Evolutionary conservation across 2,888 invertebrate species (phyloP).

Genomic region (Athripsodes cinereus): DNA sequence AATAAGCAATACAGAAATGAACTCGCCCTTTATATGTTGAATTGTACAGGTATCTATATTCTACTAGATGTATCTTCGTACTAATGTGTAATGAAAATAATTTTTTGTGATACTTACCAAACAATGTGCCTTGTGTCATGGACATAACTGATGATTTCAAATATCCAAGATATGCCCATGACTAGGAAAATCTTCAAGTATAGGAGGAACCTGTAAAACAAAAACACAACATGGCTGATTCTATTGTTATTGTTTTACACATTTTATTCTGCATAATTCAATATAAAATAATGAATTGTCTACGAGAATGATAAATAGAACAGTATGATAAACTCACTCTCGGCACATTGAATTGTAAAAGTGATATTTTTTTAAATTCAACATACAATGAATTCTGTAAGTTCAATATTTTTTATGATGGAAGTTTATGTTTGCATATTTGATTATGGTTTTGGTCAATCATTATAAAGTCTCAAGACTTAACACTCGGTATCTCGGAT

Average conservation of each 20-base stretch:
- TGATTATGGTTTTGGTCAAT: not conserved
- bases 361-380: not conserved
- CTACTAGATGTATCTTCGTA: too few species aligned
- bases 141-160: slow-evolving; percentile 55
- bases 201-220: slow-evolving; percentile 51
- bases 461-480: not conserved
- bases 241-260: not conserved
- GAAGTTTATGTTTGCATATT: not conserved
- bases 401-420: not conserved
- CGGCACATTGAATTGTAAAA: too few species aligned
- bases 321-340: too few species aligned
- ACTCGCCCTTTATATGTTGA: too few species aligned
- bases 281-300: too few species aligned
- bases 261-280: not conserved
- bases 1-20: too few species aligned
- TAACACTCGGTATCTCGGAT: not conserved
- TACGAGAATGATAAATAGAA: too few species aligned
- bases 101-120: slow-evolving; percentile 37
- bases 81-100: too few species aligned
- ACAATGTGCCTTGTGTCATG: slow-evolving; percentile 38
- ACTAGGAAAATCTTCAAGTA: slow-evolving; percentile 61
- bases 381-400: not conserved
- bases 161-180: slow-evolving; percentile 68
- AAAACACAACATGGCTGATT: not conserved
- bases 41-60: too few species aligned